phyloP scores from a whole-genome alignment of 2,797 vertebrate genomes.

The Meriones psammophilus region DNA sequence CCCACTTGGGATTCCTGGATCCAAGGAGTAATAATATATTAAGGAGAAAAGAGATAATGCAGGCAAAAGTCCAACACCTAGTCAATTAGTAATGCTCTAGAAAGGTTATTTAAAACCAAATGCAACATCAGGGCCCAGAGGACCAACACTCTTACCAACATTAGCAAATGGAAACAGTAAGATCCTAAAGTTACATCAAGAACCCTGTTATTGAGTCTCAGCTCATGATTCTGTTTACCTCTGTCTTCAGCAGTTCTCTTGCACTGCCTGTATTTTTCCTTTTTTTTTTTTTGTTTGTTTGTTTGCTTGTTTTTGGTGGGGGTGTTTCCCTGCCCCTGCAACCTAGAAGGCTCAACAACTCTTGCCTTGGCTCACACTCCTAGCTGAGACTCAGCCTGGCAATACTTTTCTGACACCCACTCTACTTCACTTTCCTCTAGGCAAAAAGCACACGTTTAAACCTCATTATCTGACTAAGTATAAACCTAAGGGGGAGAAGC shows the following conservation, averaged over 20 bases:
- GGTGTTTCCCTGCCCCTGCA: not conserved
- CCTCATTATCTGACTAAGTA: slow-evolving; percentile 65
- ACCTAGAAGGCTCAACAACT: not conserved
- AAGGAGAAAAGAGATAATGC: slow-evolving; percentile 32
- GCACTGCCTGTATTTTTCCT: not conserved
- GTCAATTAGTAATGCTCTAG: not conserved
- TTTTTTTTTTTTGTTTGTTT: not conserved
- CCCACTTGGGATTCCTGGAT: not conserved
- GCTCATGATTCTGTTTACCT: not conserved
- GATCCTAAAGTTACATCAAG: not conserved
- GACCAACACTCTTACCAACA: not conserved
- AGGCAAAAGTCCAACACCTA: slow-evolving; percentile 42
- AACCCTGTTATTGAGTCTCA: not conserved
- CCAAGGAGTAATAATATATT: not conserved
- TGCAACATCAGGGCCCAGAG: not conserved
- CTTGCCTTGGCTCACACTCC: not conserved
- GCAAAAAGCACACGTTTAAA: slow-evolving; percentile 57
- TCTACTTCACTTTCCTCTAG: slow-evolving; percentile 59
- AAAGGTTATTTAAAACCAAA: slow-evolving; percentile 29
- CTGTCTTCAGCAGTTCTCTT: not conserved
- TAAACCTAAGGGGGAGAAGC: slow-evolving; percentile 40
- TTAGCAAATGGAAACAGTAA: not conserved
- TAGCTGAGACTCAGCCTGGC: slow-evolving; percentile 34
- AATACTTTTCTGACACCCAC: slow-evolving; percentile 64
- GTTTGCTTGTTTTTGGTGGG: not conserved